Percentiles rank a stretch among this genome's conserved stretches.
Evolutionary conservation across 2,113 vertebrate genomes (phyloP).

Genomic region (Percopsis transmontana): DNA sequence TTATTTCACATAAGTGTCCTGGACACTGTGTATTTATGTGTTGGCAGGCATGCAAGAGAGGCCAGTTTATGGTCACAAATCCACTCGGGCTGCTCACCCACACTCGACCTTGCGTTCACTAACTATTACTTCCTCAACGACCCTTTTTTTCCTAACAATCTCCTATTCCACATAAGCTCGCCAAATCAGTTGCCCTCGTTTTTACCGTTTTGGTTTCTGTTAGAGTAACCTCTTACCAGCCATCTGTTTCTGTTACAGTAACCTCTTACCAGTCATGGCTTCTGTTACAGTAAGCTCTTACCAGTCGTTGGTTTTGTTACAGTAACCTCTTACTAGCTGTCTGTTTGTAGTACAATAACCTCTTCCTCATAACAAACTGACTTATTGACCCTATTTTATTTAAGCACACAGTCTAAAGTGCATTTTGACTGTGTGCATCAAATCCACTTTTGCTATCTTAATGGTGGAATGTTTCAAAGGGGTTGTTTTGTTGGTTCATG

Average conservation of each 20-base stretch:
- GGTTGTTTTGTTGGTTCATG: no score
- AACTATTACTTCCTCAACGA: not conserved
- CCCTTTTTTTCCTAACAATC: not conserved
- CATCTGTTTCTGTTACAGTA: slow-evolving; percentile 21
- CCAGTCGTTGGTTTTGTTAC: not conserved
- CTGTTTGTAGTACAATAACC: slow-evolving; percentile 10
- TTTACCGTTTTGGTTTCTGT: slow-evolving; percentile 17
- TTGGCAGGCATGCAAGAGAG: slow-evolving; percentile 1
- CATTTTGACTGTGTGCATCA: no score
- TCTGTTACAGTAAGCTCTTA: slow-evolving; percentile 1
- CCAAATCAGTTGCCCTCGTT: slow-evolving; percentile 1
- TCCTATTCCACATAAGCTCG: not conserved
- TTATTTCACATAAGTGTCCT: slow-evolving; percentile 25
- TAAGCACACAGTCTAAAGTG: no score
- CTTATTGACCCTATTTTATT: no score
- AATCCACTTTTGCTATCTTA: no score
- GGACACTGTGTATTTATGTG: slow-evolving; percentile 7
- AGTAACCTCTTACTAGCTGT: not conserved
- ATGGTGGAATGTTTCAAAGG: no score
- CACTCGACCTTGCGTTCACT: slow-evolving; percentile 12
- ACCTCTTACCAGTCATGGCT: not conserved
- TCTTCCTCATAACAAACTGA: no score
- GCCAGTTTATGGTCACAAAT: not conserved
- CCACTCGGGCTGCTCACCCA: not conserved
- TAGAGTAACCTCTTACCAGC: slow-evolving; percentile 14